These are phyloP conservation scores for Vultur gryphus DNA, from an alignment of 2,797 vertebrate species.

Conservation along the genomic window DNA sequence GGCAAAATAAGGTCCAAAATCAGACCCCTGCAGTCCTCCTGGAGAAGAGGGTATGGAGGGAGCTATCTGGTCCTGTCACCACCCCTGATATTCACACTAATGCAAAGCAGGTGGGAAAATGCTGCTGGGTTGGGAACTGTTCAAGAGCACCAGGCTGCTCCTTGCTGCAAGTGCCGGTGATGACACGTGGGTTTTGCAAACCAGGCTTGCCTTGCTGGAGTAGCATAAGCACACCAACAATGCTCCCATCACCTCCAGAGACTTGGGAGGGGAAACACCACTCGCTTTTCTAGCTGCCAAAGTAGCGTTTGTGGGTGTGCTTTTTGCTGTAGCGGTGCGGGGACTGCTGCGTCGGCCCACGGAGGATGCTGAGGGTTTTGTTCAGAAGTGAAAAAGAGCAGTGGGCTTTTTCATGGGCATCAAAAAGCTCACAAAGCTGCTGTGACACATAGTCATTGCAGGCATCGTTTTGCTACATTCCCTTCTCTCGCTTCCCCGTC, in stretches of 20 bases:
- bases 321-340: background rate
- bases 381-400: background rate
- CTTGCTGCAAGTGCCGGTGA: background rate
- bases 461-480: background rate
- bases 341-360: accelerated
- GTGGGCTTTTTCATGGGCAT: background rate
- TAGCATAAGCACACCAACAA: background rate
- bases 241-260: accelerated
- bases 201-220: background rate
- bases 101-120: background rate
- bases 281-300: background rate
- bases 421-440: background rate
- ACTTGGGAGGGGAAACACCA: background rate
- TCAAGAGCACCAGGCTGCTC: background rate
- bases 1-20: background rate
- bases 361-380: background rate
- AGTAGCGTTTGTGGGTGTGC: accelerated
- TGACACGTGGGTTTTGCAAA: background rate
- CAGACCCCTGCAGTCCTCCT: background rate
- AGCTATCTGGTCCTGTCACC: background rate
- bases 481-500: background rate
- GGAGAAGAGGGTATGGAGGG: background rate
- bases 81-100: background rate
- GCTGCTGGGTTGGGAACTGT: background rate
- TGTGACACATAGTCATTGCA: too few relatives aligned